These are phyloP conservation scores for Linepithema humile DNA, from an alignment of 1,140 invertebrate genomes.

Conservation along the genomic window DNA sequence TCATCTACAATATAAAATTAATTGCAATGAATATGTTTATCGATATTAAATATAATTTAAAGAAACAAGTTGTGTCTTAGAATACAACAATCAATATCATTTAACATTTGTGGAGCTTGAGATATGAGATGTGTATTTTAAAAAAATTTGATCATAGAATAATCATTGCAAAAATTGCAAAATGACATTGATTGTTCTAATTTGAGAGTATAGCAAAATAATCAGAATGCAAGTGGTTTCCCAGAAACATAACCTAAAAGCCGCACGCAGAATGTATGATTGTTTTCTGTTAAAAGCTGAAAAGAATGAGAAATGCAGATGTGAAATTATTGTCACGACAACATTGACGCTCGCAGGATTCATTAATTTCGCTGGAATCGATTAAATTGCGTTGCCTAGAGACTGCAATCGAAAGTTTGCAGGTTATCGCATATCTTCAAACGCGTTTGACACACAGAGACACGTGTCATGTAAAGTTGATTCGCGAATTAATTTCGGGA, in stretches of 20 bases:
- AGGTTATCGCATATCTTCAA: not conserved
- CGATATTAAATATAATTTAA: not conserved
- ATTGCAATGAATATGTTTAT: no score
- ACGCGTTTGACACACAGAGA: not conserved
- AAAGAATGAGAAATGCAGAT: not conserved
- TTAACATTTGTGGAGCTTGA: not conserved
- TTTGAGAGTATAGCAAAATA: not conserved
- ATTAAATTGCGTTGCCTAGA: slow-evolving; percentile 79
- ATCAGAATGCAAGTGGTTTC: not conserved
- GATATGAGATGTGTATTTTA: not conserved
- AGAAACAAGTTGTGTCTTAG: not conserved
- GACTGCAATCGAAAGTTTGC: slow-evolving; percentile 70
- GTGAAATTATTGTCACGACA: not conserved
- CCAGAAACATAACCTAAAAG: slow-evolving; percentile 58
- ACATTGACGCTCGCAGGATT: not conserved
- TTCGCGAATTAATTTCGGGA: not conserved
- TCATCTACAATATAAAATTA: slow-evolving; percentile 81
- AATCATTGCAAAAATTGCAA: not conserved
- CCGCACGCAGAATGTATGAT: not conserved
- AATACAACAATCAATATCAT: not conserved
- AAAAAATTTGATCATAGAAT: not conserved
- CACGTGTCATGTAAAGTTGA: not conserved
- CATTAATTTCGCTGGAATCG: slow-evolving; percentile 63
- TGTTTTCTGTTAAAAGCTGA: not conserved
- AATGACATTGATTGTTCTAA: not conserved